Evolutionary conservation across 2,888 invertebrate species (phyloP).

Genomic region (Lingula anatina): DNA sequence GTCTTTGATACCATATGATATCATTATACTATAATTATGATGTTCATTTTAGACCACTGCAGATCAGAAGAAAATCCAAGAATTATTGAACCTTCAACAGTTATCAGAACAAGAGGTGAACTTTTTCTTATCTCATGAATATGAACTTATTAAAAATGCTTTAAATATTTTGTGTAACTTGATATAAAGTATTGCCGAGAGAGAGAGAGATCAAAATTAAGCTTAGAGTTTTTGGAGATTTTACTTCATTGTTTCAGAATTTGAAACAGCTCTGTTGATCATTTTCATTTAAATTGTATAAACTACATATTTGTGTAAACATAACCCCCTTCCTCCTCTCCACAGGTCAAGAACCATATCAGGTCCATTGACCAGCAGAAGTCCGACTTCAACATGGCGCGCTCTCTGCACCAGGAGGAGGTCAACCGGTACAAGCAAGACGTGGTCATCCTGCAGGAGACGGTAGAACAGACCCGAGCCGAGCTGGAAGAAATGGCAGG

Average conservation of each 20-base stretch:
- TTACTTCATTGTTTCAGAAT: too few species aligned
- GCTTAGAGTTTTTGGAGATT: too few species aligned
- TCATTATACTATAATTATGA: too few species aligned
- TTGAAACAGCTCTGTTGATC: too few species aligned
- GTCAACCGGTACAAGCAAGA: constrained; percentile 35
- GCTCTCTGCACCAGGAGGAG: constrained; percentile 32
- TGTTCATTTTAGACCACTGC: constrained; percentile 24
- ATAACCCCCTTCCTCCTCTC: too few species aligned
- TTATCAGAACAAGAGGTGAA: constrained; percentile 43
- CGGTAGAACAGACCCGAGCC: constrained; percentile 21
- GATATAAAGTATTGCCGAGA: too few species aligned
- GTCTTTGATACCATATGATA: too few species aligned
- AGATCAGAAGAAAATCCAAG: constrained; percentile 41
- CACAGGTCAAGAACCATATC: constrained; percentile 41
- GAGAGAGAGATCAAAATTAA: too few species aligned
- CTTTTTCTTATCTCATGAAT: constrained; percentile 1
- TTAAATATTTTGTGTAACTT: too few species aligned
- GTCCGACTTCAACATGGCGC: constrained; percentile 33
- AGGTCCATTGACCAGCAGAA: constrained; percentile 39
- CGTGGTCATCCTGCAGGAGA: constrained; percentile 25
- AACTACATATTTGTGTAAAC: too few species aligned
- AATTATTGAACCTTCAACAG: constrained; percentile 41
- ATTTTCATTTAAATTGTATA: too few species aligned
- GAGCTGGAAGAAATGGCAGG: constrained; percentile 32
- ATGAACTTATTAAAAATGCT: background rate